Base-by-base conservation (phyloP, 2,113 vertebrate species). In the Carassius auratus region DNA sequence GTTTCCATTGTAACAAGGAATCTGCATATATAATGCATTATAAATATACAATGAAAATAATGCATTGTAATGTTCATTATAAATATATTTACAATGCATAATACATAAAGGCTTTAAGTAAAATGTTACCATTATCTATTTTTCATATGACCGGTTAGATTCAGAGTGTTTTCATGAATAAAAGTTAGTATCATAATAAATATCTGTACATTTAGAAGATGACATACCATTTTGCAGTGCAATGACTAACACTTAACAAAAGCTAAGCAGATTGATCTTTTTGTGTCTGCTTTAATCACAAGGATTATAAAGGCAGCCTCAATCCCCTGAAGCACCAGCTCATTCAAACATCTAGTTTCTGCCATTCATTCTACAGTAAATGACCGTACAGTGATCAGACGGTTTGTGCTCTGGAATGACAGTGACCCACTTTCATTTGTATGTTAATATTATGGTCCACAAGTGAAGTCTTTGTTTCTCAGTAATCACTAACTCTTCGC, bases 361-460 rank as follows among this genome's bases (percentile, higher is more conserved):
- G 26, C 69, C 36, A 1, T 12, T 73, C 21, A 52, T 76, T 30
- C 79, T 45, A 61, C 5, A 64, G 30, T 38, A 74, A 76, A 76
- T 33, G 76, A 71, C 8, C 68, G 87, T 89, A 84, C 68, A 90
- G 84, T 42, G 59, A 15, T 64, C 59, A 76, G 3, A 38, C 12
- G 83, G 83, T 68, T 81, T 23, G 59, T 21, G 33, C n/a, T 62
- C 36, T 64, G 59, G 57, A 45, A 45, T 62, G 83, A 86, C 38
- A 45, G 64, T 93, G 93, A 94, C 92, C 92, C 90, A 94, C 88
- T 81, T 93, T 93, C 90, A 84, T 90, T 92, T 92, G 91, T 93
- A 80, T 82, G 82, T 81, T 74, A 19, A 89, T 86, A 90, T 89
- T 62, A 92, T 90, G 73, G 38, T 33, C 19, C 89, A 89, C 87